A percentile compares a stretch with the other conserved stretches of the same genome.
Conservation (phyloP, 2,888 invertebrate species). For the Sarcophaga subvicina region DNA sequence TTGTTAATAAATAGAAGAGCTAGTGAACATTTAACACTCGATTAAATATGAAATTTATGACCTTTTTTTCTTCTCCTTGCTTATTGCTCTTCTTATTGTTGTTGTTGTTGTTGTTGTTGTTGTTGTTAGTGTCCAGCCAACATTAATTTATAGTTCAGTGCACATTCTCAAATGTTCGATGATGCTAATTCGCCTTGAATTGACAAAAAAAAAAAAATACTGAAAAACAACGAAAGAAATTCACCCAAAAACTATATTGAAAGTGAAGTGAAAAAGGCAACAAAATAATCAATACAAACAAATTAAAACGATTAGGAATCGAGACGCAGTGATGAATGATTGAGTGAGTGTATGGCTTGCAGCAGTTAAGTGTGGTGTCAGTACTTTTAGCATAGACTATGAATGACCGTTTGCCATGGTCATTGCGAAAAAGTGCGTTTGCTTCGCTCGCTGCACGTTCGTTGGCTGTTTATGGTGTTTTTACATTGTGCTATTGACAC, state of each 20-base stretch:
- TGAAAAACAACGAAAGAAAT: constrained; percentile 12
- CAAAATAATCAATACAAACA: constrained; percentile 67
- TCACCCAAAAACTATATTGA: constrained; percentile 23
- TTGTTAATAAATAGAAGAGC: constrained; percentile 67
- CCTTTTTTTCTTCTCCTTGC: constrained; percentile 54
- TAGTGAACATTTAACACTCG: constrained; percentile 75
- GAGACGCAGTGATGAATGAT: constrained; percentile 1
- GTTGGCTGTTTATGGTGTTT: constrained; percentile 1
- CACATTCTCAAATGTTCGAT: constrained; percentile 43
- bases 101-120: not conserved
- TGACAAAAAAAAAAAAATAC: constrained; percentile 42
- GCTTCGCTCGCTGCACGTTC: constrained; percentile 31
- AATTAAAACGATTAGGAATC: constrained; percentile 66
- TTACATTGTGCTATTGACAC: constrained; percentile 69
- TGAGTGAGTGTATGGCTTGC: not conserved
- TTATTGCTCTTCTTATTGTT: not conserved
- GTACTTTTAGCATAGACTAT: constrained; percentile 8
- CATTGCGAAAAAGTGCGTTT: constrained; percentile 59
- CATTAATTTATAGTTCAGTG: constrained; percentile 42
- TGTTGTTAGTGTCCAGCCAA: not conserved
- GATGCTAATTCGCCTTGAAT: constrained; percentile 65
- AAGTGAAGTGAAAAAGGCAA: constrained; percentile 49
- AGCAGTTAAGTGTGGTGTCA: not conserved
- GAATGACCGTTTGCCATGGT: constrained; percentile 53
- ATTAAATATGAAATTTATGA: constrained; percentile 77